Percentiles rank a stretch among this genome's conserved stretches.
phyloP scores from a whole-genome alignment of 2,113 vertebrate species.

The Pedetes capensis region DNA sequence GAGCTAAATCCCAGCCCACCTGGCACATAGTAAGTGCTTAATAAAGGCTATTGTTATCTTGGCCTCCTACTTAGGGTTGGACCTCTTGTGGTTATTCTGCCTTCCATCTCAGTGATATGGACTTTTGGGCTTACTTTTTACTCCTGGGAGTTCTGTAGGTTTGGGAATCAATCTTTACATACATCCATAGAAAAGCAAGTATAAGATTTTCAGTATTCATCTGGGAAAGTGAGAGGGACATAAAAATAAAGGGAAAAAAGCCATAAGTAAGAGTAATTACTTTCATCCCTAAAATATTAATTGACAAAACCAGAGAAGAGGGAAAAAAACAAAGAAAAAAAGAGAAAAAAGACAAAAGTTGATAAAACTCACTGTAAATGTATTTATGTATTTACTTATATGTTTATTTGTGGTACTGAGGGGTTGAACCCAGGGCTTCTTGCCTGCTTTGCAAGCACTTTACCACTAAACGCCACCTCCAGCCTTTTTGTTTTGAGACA shows the following conservation, averaged over 20 bases:
- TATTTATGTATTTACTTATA: too few relatives aligned
- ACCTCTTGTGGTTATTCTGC: background rate
- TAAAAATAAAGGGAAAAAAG: background rate
- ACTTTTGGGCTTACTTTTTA: background rate
- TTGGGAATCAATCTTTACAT: background rate
- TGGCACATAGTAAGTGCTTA: background rate
- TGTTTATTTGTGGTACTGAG: too few relatives aligned
- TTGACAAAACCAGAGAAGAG: background rate
- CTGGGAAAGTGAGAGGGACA: background rate
- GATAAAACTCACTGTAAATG: conserved; percentile 18
- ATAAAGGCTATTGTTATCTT: background rate
- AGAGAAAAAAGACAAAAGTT: background rate
- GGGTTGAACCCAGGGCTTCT: too few relatives aligned
- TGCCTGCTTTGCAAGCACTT: too few relatives aligned
- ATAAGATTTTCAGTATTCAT: background rate
- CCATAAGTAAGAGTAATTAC: background rate
- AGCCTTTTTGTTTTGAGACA: too few relatives aligned
- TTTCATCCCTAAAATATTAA: conserved; percentile 34
- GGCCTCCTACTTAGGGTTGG: background rate
- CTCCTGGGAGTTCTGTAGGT: background rate
- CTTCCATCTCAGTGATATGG: background rate
- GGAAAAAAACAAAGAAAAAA: too few relatives aligned
- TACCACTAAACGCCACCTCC: too few relatives aligned
- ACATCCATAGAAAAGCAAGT: background rate
- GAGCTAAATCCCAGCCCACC: too few relatives aligned